Conservation (phyloP, 2,113 vertebrate genomes). For the Halichoeres trimaculatus region DNA sequence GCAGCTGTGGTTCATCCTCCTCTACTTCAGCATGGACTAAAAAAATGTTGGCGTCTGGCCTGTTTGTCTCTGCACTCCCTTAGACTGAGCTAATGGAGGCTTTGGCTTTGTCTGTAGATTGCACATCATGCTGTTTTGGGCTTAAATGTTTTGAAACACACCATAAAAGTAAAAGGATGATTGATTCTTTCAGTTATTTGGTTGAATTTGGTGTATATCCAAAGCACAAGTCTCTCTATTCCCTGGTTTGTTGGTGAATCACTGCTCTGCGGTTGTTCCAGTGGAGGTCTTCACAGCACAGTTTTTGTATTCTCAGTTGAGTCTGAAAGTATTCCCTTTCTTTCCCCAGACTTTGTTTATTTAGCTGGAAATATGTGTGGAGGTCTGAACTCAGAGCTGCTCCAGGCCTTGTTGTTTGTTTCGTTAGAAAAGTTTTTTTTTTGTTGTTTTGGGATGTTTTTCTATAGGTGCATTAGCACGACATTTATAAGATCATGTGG, state of each 20-base stretch:
- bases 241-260: conserved; percentile 30
- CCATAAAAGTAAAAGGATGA: conserved; percentile 13
- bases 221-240: conserved; percentile 17
- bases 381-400: conserved; percentile 26
- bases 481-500: conserved; percentile 31
- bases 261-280: conserved; percentile 25
- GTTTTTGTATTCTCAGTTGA: conserved; percentile 44
- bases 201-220: background rate
- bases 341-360: conserved; percentile 56
- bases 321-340: conserved; percentile 54
- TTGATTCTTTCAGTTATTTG: conserved; percentile 11
- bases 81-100: conserved; percentile 58
- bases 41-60: conserved; percentile 45
- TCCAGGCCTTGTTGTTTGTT: conserved; percentile 23
- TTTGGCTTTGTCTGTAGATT: conserved; percentile 46
- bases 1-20: conserved; percentile 47
- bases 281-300: conserved; percentile 24
- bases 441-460: conserved; percentile 52
- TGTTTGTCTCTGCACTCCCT: conserved; percentile 68
- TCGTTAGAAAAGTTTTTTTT: conserved; percentile 39
- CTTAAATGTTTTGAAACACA: conserved; percentile 34
- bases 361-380: conserved; percentile 49
- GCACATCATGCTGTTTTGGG: conserved; percentile 49
- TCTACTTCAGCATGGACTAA: conserved; percentile 31
- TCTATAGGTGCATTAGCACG: conserved; percentile 34